Evolutionary conservation across 2,888 invertebrate species (phyloP).

Genomic region (Catonia carolina): DNA sequence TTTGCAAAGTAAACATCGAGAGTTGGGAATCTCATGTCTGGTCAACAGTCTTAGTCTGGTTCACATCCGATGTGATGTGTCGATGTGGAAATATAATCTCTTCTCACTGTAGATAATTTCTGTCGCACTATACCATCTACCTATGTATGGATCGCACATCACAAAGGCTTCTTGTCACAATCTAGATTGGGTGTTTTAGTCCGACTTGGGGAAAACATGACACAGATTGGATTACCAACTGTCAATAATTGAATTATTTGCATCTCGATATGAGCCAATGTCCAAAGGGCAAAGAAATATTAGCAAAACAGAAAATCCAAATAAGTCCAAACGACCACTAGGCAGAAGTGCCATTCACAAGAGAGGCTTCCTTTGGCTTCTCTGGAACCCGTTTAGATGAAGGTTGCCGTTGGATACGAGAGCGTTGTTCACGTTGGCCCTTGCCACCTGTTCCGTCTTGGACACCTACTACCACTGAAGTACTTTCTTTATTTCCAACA

Average conservation of each 20-base stretch:
- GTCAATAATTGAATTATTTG: constrained; percentile 13
- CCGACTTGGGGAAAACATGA: background rate
- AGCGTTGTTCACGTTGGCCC: constrained; percentile 3
- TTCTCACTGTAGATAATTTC: too few relatives aligned
- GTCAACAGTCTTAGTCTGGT: too few relatives aligned
- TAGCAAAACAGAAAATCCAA: constrained; percentile 12
- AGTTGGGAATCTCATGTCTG: too few relatives aligned
- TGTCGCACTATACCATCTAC: too few relatives aligned
- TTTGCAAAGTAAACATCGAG: too few relatives aligned
- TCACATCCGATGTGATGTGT: too few relatives aligned
- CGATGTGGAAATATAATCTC: too few relatives aligned
- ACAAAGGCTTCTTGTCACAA: background rate
- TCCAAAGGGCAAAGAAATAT: constrained; percentile 15
- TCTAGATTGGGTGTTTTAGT: background rate
- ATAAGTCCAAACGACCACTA: constrained; percentile 18
- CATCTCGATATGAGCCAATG: constrained; percentile 19
- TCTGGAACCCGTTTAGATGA: constrained; percentile 25
- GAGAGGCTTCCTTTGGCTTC: constrained; percentile 31
- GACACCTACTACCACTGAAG: constrained; percentile 15
- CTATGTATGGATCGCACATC: too few relatives aligned
- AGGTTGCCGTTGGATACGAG: constrained; percentile 27
- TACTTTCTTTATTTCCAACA: background rate
- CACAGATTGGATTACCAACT: constrained; percentile 16
- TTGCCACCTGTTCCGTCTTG: constrained; percentile 3
- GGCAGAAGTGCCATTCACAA: constrained; percentile 32